Evolutionary conservation across 2,888 invertebrate species (phyloP), one percentile per base, ranked within the genome.

Genomic region (Teinopalpus imperialis): DNA sequence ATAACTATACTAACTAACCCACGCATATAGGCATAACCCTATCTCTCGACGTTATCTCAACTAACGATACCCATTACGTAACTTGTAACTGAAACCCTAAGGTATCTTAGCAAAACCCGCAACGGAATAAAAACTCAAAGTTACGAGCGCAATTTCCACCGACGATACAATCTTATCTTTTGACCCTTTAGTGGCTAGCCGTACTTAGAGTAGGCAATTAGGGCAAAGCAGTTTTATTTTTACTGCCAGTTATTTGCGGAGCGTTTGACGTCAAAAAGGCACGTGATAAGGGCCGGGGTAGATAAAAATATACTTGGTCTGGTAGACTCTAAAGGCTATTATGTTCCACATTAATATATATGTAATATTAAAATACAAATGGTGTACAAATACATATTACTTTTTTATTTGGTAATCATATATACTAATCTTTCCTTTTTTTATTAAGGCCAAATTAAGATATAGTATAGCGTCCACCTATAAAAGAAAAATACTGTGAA

Each of bases 221-320:
- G 57, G 56, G 49, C 56, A 48, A 13, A 16, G 45, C 42, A 16
- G 53, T 42, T 54, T 56, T 60, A 58, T 57, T 58, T 58, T 55
- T 50, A 52, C 52, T 50, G 41, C 36, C 40, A 44, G 51, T 36
- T 57, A 57, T 57, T 60, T 59, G 52, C 45, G 52, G 52, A 48
- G 48, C 37, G 50, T 53, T 49, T 56, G 59, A 61, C 56, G 58
- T 56, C 52, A 51, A 56, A 61, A 59, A 56, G 54, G 56, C 54
- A 40, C 23, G 40, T 36, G 32, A 45, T 37, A 50, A 46, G 31
- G 35, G 32, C 37, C 27, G 36, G 18, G 31, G 29, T 44, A 44
- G 41, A 40, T 51, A 49, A 51, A 49, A 52, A 56, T 54, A 50
- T 41, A 47, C 52, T 49, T 46, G 47, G 53, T 50, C 47, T 36